Conservation (phyloP, 2,888 invertebrate species). For the Blastobasis adustella region DNA sequence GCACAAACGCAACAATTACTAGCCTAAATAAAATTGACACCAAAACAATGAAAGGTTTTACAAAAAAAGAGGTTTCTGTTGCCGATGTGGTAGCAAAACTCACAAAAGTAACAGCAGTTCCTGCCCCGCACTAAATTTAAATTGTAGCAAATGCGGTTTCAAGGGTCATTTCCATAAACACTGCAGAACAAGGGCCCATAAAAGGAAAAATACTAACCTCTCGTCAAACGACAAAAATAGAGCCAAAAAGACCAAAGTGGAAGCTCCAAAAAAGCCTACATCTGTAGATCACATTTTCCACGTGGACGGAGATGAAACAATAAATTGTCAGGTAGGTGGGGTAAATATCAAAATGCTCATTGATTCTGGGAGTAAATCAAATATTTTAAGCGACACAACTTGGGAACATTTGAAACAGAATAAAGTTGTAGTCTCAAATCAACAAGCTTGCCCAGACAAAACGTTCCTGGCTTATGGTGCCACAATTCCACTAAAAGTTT, state of each 20-base stretch:
- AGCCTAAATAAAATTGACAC: too few species aligned
- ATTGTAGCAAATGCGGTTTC: slow-evolving; percentile 10
- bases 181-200: slow-evolving; percentile 7
- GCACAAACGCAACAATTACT: not conserved
- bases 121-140: slow-evolving; percentile 5
- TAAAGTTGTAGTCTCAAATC: slow-evolving; percentile 4
- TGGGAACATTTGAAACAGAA: slow-evolving; percentile 13
- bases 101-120: not conserved
- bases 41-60: too few species aligned
- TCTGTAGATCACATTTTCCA: slow-evolving; percentile 13
- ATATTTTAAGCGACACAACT: slow-evolving; percentile 13
- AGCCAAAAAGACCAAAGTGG: not conserved
- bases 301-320: slow-evolving; percentile 10
- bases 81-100: not conserved
- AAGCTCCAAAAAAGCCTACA: not conserved
- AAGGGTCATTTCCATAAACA: slow-evolving; percentile 11
- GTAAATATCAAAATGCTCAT: slow-evolving; percentile 13
- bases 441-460: slow-evolving; percentile 10
- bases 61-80: not conserved
- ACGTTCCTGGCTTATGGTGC: slow-evolving; percentile 16
- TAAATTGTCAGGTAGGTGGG: slow-evolving; percentile 13
- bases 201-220: not conserved
- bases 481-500: slow-evolving; percentile 10
- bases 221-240: not conserved
- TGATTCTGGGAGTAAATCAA: slow-evolving; percentile 17